These are phyloP conservation scores for Hydriomena furcata DNA, from an alignment of 2,888 invertebrate species.

Conservation along the genomic window DNA sequence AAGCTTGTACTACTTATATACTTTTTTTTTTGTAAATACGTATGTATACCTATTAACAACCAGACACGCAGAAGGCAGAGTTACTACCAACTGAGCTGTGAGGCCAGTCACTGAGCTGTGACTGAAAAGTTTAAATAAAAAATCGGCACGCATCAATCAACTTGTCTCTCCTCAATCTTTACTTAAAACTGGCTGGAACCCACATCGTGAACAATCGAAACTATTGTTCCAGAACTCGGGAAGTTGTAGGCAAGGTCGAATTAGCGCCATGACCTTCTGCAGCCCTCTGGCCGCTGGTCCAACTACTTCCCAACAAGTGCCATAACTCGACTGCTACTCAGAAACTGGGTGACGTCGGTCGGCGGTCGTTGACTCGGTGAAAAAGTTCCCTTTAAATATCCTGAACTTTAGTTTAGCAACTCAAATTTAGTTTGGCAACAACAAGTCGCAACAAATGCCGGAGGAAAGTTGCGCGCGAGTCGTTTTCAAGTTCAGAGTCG, in stretches of 20 bases:
- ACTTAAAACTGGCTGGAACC: constrained; percentile 22
- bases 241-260: constrained; percentile 80
- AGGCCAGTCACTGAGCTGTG: too few relatives aligned
- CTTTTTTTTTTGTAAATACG: too few relatives aligned
- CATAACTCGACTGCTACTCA: constrained; percentile 81
- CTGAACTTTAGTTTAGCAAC: constrained; percentile 82
- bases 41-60: too few relatives aligned
- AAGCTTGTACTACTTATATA: too few relatives aligned
- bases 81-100: too few relatives aligned
- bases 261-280: constrained; percentile 81
- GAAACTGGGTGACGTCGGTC: constrained; percentile 81
- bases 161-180: background rate
- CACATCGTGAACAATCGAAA: constrained; percentile 51
- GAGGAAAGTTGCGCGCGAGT: constrained; percentile 80
- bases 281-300: constrained; percentile 71
- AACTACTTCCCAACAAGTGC: constrained; percentile 83
- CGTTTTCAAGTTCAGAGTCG: constrained; percentile 75
- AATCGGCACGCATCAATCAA: background rate
- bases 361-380: constrained; percentile 83
- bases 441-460: constrained; percentile 80
- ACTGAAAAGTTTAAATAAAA: too few relatives aligned
- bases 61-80: too few relatives aligned
- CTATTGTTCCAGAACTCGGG: constrained; percentile 52
- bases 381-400: constrained; percentile 84
- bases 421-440: constrained; percentile 83